Evolutionary conservation across 2,888 invertebrate genomes (phyloP).

Genomic region (Lottia gigantea): DNA sequence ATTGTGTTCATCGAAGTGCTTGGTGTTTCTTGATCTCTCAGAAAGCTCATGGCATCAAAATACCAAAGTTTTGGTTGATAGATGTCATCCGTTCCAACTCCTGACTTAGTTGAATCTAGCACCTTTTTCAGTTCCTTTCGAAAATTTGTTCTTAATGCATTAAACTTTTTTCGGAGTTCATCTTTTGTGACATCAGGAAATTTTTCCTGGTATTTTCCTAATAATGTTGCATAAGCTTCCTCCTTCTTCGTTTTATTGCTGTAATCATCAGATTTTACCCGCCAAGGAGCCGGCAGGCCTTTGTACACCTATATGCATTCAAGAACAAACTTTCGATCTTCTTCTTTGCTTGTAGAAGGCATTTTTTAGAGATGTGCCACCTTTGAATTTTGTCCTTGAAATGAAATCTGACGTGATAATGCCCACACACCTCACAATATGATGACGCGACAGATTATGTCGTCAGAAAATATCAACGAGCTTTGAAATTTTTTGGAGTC

Average conservation of each 20-base stretch:
- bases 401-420: too few species aligned
- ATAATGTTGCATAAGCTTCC: constrained; percentile 24
- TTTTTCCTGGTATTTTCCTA: constrained; percentile 28
- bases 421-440: too few species aligned
- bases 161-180: constrained; percentile 46
- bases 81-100: constrained; percentile 19
- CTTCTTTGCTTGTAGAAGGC: not conserved
- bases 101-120: constrained; percentile 24
- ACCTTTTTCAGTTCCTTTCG: constrained; percentile 48
- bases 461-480: too few species aligned
- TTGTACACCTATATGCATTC: constrained; percentile 48
- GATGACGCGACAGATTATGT: too few species aligned
- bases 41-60: constrained; percentile 25
- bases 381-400: too few species aligned
- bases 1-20: constrained; percentile 18
- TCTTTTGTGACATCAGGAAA: constrained; percentile 29
- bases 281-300: constrained; percentile 43
- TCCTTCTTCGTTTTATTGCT: constrained; percentile 40
- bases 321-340: constrained; percentile 25
- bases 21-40: constrained; percentile 26
- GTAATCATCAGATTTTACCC: constrained; percentile 46
- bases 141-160: constrained; percentile 43
- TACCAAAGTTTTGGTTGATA: constrained; percentile 28
- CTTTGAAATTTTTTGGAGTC: too few species aligned
- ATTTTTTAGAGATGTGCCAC: too few species aligned